These are phyloP conservation scores for Platyrinchus mystaceus DNA, from an alignment of 2,797 vertebrate genomes.

Conservation along the genomic window DNA sequence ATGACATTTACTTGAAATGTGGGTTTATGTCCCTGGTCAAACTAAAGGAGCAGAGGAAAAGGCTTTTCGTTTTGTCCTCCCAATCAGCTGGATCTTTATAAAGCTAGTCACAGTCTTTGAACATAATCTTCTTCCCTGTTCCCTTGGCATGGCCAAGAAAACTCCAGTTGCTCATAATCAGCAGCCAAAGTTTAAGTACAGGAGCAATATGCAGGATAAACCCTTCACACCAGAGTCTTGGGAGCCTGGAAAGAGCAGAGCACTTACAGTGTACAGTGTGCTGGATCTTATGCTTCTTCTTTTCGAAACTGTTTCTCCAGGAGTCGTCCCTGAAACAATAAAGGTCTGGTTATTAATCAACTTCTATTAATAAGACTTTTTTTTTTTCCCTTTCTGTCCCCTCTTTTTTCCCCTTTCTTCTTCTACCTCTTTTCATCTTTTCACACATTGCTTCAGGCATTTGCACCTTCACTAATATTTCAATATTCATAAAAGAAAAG, in stretches of 20 bases:
- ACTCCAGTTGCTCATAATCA: not conserved
- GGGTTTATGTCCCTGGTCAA: not conserved
- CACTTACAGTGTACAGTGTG: not conserved
- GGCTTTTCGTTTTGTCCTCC: not conserved
- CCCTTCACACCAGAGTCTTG: not conserved
- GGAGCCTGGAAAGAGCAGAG: not conserved
- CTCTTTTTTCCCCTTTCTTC: not conserved
- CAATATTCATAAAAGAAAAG: not conserved
- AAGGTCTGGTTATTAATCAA: not conserved
- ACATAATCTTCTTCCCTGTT: not conserved
- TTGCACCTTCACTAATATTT: not conserved
- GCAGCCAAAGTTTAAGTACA: not conserved
- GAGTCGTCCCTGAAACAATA: not conserved
- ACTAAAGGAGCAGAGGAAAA: not conserved
- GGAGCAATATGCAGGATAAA: not conserved
- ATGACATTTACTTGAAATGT: not conserved
- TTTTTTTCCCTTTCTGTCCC: not conserved
- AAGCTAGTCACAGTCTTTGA: not conserved
- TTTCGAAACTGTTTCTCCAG: not conserved
- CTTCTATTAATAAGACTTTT: not conserved
- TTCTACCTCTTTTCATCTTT: not conserved
- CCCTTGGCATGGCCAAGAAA: not conserved
- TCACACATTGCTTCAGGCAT: not conserved
- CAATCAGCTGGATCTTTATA: not conserved
- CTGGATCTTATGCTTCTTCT: not conserved